Percentiles rank a stretch among this genome's conserved stretches.
Evolutionary conservation across 2,888 invertebrate species (phyloP).

Genomic region (Folsomia candida): DNA sequence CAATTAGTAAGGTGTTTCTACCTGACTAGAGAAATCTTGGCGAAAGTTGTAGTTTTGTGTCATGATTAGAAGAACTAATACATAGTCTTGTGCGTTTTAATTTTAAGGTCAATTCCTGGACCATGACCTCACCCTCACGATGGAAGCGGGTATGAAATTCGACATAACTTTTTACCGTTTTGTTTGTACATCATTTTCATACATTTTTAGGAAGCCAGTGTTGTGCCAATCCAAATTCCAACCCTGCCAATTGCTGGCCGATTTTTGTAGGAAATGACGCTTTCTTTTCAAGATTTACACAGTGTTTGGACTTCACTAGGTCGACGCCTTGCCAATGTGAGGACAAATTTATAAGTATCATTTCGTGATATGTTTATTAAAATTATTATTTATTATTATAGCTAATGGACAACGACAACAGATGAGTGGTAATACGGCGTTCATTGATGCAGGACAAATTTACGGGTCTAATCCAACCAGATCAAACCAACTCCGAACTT

Average conservation of each 20-base stretch:
- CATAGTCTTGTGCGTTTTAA: background rate
- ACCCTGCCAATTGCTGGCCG: slow-evolving; percentile 41
- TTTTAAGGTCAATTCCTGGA: slow-evolving; percentile 21
- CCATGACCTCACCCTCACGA: slow-evolving; percentile 39
- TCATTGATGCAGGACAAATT: slow-evolving; percentile 42
- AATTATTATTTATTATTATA: background rate
- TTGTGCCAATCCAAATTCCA: slow-evolving; percentile 28
- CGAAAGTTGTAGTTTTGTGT: background rate
- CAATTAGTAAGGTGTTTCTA: too few species aligned
- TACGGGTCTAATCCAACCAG: slow-evolving; percentile 25
- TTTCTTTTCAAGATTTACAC: background rate
- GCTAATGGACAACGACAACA: slow-evolving; percentile 39
- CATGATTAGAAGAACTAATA: background rate
- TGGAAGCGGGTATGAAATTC: slow-evolving; percentile 34
- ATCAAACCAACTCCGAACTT: slow-evolving; percentile 10
- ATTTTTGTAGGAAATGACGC: slow-evolving; percentile 38
- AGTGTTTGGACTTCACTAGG: slow-evolving; percentile 48
- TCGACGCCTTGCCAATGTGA: slow-evolving; percentile 40
- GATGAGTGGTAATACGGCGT: slow-evolving; percentile 44
- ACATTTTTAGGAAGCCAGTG: slow-evolving; percentile 26
- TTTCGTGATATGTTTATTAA: background rate
- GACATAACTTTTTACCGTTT: background rate
- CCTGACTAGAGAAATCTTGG: too few species aligned
- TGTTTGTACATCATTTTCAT: background rate
- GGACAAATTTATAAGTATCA: slow-evolving; percentile 21